Evolutionary conservation across 2,888 invertebrate genomes (phyloP), one percentile per base, ranked within the genome.

Genomic region (Panzeria rudis): DNA sequence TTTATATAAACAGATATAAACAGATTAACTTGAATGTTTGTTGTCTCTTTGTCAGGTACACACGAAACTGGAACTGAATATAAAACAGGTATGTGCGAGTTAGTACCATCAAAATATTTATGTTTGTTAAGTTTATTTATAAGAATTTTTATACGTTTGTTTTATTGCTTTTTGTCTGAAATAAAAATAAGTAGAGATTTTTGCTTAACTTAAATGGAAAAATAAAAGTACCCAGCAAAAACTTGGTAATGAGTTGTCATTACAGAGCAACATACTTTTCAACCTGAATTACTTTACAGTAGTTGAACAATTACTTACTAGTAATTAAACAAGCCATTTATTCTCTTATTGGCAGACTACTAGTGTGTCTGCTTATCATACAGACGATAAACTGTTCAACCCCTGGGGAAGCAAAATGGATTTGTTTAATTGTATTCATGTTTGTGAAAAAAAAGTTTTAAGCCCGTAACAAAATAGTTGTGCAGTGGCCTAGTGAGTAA

Each of bases 21-120:
- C 50, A 32, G 50, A 68, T 69, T 69, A 68, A 20, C 20, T 52
- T 7, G 3, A 50, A 54, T 52, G 23, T 38, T 7, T 17, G 29
- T 29, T 29, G 29, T 29, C 2, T 29, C 66, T 20, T 32, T 17
- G 29, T 4, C 64, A 47, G 44, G 44, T 66, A 47, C 29, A 15
- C 29, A 32, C 15, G 7, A 25, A 64, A 64, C 2, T 15, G 25
- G 9, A 23, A 29, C 25, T n/a, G 44, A 1, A 41, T 44, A 44
- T 64, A 25, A 64, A 64, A 44, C n/a, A n/a, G 13, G 54, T 69
- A 68, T 13, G 38, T 9, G 11, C 13, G 13, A 25, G 25, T 15
- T 5, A 13, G 25, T 6, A 11, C 25, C 41, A 52, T 15, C 20
- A 23, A 68, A 52, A 52, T 68, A 35, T 52, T 35, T 35, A 68